Evolutionary conservation across 2,888 invertebrate species (phyloP).

Genomic region (Limnephilus auricula): DNA sequence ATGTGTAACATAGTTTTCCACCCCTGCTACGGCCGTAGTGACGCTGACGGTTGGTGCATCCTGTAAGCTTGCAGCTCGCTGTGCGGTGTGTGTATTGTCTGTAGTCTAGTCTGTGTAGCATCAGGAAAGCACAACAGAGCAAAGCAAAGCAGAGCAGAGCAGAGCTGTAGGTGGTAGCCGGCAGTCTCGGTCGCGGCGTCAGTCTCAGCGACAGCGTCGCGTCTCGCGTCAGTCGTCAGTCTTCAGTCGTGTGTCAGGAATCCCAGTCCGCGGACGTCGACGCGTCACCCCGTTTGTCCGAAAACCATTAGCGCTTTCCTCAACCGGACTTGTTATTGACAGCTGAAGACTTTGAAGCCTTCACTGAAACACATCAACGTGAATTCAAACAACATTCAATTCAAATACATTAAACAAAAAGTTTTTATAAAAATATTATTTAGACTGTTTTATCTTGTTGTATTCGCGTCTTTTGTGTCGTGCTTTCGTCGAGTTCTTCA

Average conservation of each 20-base stretch:
- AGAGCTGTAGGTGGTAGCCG: neutral
- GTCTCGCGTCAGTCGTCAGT: neutral
- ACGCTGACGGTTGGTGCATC: neutral
- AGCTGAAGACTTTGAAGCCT: slow-evolving; percentile 16
- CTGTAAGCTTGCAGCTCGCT: neutral
- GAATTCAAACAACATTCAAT: neutral
- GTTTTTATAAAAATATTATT: neutral
- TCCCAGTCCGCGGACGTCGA: slow-evolving; percentile 4
- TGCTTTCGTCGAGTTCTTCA: neutral
- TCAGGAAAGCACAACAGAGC: too few species aligned
- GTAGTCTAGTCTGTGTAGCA: too few species aligned
- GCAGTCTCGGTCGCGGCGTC: neutral
- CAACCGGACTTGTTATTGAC: neutral
- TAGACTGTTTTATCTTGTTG: neutral
- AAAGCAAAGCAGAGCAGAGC: too few species aligned
- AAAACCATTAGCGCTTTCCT: slow-evolving; percentile 30
- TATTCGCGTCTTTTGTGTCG: neutral
- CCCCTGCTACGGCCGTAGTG: neutral
- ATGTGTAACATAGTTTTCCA: neutral
- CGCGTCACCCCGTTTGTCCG: neutral
- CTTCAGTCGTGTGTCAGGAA: neutral
- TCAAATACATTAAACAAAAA: neutral
- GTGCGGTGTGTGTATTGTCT: neutral
- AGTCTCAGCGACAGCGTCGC: neutral
- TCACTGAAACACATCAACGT: neutral